phyloP scores from a whole-genome alignment of 2,113 vertebrate species.

The Edolisoma coerulescens region DNA sequence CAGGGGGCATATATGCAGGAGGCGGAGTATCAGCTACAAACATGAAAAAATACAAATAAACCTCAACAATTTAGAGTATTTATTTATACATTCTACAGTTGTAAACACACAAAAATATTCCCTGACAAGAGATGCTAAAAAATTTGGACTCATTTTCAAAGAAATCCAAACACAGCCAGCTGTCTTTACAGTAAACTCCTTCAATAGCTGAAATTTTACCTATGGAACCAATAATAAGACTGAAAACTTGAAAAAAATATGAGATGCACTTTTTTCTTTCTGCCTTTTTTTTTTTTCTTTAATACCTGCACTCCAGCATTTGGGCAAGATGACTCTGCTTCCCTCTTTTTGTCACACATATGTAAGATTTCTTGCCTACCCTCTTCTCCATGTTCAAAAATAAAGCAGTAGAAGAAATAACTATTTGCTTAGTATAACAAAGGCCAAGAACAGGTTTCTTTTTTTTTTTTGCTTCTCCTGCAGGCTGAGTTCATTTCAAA shows the following conservation, averaged over 20 bases:
- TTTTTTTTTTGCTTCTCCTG: neutral
- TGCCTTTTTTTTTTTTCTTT: neutral
- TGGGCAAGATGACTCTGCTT: neutral
- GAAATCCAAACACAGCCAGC: neutral
- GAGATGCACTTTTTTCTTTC: neutral
- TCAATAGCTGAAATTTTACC: neutral
- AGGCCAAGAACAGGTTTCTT: neutral
- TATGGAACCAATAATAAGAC: neutral
- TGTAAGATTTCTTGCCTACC: neutral
- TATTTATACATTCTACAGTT: neutral
- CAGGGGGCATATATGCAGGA: slow-evolving; percentile 96
- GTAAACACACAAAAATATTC: neutral
- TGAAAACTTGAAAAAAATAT: neutral
- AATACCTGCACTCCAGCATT: neutral
- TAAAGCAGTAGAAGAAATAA: neutral
- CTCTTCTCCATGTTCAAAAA: neutral
- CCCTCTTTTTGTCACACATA: neutral
- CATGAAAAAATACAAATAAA: neutral
- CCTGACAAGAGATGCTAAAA: neutral
- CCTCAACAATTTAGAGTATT: neutral
- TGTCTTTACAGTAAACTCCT: neutral
- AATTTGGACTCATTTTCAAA: neutral
- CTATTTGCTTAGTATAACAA: neutral
- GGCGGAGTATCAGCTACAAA: slow-evolving; percentile 93
- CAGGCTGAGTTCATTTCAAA: neutral